Evolutionary conservation across 2,888 invertebrate species (phyloP), one percentile per base, ranked within the genome.

Genomic region (Synergus umbraculus): DNA sequence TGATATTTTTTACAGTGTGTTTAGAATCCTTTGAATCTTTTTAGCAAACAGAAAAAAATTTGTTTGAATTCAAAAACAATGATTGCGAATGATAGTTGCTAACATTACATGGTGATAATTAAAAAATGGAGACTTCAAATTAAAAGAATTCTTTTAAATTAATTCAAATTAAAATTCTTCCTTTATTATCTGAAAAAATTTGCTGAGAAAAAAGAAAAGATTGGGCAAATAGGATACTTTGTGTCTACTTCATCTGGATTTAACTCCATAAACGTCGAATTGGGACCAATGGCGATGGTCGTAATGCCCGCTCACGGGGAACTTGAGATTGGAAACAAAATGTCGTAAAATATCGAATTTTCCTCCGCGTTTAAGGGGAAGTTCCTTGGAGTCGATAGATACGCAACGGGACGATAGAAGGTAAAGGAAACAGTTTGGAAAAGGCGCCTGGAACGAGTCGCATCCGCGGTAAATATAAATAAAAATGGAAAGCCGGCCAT

Each of bases 401-500:
- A 80, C 78, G 80, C 73, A 79, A 78, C 60, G 54, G 76, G 49
- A 76, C 58, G 77, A 82, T 81, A 80, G 66, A 81, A 77, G 69
- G 79, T 80, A 77, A 82, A 78, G 81, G 83, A 84, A 82, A 86
- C 84, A 85, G 86, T 85, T 86, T 85, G 81, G 77, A 76, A 77
- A 79, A 81, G 54, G 58, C 67, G 78, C 43, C 15, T 58, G 82
- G 66, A 80, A 80, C 80, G 77, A 80, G 78, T 79, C 73, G 80
- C 81, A 79, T 82, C 81, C 85, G 81, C 85, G 84, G 88, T 89
- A 90, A 91, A 90, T 90, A 89, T 87, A 91, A 91, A 91, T 91
- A 90, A 91, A 91, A 91, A 91, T 91, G 90, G 91, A 91, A 91
- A 91, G 91, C 91, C 87, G 90, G 88, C 89, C 88, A 91, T 91